Evolutionary conservation across 1,140 invertebrate genomes (phyloP), one percentile per base, ranked within the genome.

Genomic region (Zaprionus tsacasi): DNA sequence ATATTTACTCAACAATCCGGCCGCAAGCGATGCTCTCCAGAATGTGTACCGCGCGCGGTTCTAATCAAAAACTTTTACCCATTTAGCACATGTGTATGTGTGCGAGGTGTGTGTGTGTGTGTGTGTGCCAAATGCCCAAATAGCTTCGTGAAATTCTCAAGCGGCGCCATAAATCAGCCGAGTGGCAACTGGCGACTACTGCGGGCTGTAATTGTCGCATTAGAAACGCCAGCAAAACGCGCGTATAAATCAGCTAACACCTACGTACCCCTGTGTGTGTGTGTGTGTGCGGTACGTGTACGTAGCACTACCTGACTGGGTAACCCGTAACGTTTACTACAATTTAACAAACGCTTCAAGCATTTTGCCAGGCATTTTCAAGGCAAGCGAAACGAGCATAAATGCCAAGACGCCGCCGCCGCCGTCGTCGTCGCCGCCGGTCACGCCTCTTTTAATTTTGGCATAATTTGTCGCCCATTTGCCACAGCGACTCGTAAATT

Each of bases 391-490:
- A 59, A 73, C 65, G 55, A 86, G 79, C 82, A 87, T 87, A 87
- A 87, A 88, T 87, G 80, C 78, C 78, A 89, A 45, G 40, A n/a
- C 52, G 59, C 50, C 65, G 72, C 21, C 21, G 72, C n/a, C n/a
- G n/a, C n/a, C n/a, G n/a, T n/a, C n/a, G n/a, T n/a, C n/a, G n/a
- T n/a, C 52, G 59, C 50, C 65, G 72, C 21, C 21, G 72, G 78
- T 87, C 85, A 88, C 83, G 85, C 83, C 85, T 82, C 78, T 75
- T 87, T 89, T 81, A 68, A 78, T 78, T 78, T 70, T 89, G 83
- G 81, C 83, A 87, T 87, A 87, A 83, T 87, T 87, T 87, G 85
- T 87, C 83, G 83, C 80, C 85, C 80, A 88, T 88, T 87, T 87
- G 83, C 54, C 60, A 70, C 63, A 70, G 63, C 80, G 21, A 1